A percentile compares a stretch with the other conserved stretches of the same genome.
Conservation (phyloP, 1,140 invertebrate species). For the Saxidomus purpurata region DNA sequence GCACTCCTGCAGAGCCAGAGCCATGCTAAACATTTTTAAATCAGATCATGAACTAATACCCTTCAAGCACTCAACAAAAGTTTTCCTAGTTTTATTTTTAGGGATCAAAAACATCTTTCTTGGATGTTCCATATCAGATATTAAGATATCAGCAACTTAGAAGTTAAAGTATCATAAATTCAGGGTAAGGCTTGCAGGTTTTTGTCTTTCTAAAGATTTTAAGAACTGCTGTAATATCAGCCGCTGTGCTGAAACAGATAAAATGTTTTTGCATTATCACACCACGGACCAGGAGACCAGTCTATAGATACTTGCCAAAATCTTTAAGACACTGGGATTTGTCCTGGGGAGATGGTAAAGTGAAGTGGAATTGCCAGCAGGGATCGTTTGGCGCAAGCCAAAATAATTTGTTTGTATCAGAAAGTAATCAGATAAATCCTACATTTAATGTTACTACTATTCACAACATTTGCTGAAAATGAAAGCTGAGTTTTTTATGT, state of each 20-base stretch:
- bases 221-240: background rate
- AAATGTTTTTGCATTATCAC: background rate
- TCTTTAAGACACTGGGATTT: background rate
- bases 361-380: constrained; percentile 17
- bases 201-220: background rate
- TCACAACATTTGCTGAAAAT: no score
- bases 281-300: background rate
- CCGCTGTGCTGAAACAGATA: background rate
- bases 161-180: constrained; percentile 10
- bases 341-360: background rate
- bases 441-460: background rate
- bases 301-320: constrained; percentile 8
- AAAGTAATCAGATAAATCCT: background rate
- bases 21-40: no score
- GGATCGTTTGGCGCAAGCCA: constrained; percentile 6
- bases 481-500: no score
- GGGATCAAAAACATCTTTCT: no score
- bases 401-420: constrained; percentile 29
- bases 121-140: no score
- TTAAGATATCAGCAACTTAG: background rate
- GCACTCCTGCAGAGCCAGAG: no score
- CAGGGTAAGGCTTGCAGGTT: background rate
- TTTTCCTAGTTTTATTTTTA: no score
- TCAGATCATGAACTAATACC: no score
- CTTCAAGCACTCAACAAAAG: no score